Evolutionary conservation across 2,113 vertebrate species (phyloP), one percentile per base, ranked within the genome.

Genomic region (Notiomystis cincta): DNA sequence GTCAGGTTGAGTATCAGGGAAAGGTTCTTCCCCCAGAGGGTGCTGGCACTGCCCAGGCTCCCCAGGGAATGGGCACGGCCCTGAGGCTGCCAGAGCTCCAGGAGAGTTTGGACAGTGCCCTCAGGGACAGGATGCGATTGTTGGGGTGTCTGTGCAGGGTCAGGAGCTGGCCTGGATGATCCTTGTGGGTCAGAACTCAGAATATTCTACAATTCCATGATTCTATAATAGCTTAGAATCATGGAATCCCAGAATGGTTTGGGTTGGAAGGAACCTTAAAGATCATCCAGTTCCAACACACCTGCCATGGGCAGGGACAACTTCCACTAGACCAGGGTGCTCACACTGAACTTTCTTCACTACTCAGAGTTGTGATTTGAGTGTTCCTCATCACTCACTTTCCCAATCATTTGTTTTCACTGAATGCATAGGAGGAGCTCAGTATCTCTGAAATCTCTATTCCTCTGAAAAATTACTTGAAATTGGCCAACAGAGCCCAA

Each of bases 1-100:
- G 0, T 21, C 1, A 2, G 50, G 5, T 1, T 0, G 60, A 42
- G 1, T 0, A 2, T 33, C 28, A 53, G 27, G 28, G 12, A 33
- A 64, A 69, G 33, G 38, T 0, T 53, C 15, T 69, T 9, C 18
- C 53, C 17, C 22, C 62, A 60, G 38, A 69, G 33, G 62, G 23
- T 58, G 28, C 45, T 33, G 62, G 72, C 62, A 51, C 54, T 87
- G 83, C 62, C 37, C 62, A 76, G 71, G 82, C 61, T 86, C 37
- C 71, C 61, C 61, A 51, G 62, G 72, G 33, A 57, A 60, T 60
- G 62, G 62, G 11, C 53, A 33, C 5, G 0, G 83, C 45, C 53
- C 62, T 5, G 3, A 66, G 51, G 42, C 51, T 50, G 44, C 82
- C 83, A 69, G 45, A 77, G 72, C 64, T 87, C 38, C 72, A 69